Base-by-base conservation (phyloP, 2,113 vertebrate species). In the Alethe castanea region DNA sequence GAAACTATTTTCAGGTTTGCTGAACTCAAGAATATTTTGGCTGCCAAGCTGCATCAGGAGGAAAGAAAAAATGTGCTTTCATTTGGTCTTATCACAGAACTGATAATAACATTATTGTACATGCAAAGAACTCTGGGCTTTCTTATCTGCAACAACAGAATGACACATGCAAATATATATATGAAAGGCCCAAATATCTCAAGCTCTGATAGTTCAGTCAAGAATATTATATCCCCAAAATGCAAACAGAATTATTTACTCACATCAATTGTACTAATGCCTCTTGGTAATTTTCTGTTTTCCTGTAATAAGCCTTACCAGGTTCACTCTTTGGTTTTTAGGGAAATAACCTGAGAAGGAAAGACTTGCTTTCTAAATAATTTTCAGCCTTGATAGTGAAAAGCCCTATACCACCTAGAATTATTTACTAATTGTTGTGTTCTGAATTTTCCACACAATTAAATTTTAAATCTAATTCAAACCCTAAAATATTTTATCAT, bases 61-160 rank as follows among this genome's bases (percentile, higher is more conserved):
- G 54, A 44, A 64, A 88, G 33, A 87, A 85, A 56, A 54, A 59
- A 80, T 7, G 45, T 0, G 11, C 67, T 95, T 96, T 93, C 60
- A 57, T 92, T 95, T 88, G 67, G 79, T 53, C 74, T 96, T 95
- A 95, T 83, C 86, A 67, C 35, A 59, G 50, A 88, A 76, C 53
- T 71, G 53, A 84, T 94, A 83, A 92, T 31, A 81, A 60, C 70
- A 3, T 64, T 78, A 91, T 92, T 95, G 87, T 64, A 83, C 16
- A 91, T 88, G 74, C 88, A 93, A 88, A 96, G 71, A 87, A 90
- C 60, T 92, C 71, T 12, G 22, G 31, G 47, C 61, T 81, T 76
- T 45, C 90, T 96, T 91, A 95, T 71, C 76, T 83, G 67, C 50
- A 66, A 87, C 71, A 83, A 87, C 29, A 86, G 88, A 96, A 86